Percentiles rank a stretch among this genome's conserved stretches.
phyloP scores from a whole-genome alignment of 1,140 invertebrate species.

The Drosophila bocqueti region DNA sequence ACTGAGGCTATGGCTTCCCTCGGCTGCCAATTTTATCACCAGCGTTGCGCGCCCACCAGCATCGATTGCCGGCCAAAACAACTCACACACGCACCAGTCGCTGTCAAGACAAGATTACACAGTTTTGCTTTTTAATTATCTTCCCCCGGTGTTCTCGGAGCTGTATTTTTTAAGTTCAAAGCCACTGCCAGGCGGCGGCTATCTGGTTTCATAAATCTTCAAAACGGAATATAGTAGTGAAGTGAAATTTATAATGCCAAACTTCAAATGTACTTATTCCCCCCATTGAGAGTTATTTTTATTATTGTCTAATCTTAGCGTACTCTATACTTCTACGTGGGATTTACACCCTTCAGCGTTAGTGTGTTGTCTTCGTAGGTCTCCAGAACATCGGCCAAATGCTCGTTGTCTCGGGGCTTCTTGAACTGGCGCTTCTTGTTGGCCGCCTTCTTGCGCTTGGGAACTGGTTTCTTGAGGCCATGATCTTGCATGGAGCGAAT shows the following conservation, averaged over 20 bases:
- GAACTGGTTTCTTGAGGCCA: constrained; percentile 90
- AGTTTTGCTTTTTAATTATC: constrained; percentile 67
- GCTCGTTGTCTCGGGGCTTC: constrained; percentile 94
- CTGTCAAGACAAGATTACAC: constrained; percentile 62
- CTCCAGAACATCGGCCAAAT: constrained; percentile 93
- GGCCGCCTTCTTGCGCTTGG: constrained; percentile 91
- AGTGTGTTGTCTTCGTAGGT: constrained; percentile 88
- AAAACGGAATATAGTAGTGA: constrained; percentile 15
- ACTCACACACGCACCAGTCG: not conserved
- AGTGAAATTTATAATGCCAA: constrained; percentile 23
- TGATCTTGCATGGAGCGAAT: constrained; percentile 95
- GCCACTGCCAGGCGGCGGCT: constrained; percentile 26
- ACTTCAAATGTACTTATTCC: constrained; percentile 6
- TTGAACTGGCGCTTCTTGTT: constrained; percentile 91
- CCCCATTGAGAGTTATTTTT: constrained; percentile 27
- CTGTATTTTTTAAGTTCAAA: constrained; percentile 66
- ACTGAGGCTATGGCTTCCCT: constrained; percentile 56
- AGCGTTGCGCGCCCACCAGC: constrained; percentile 1
- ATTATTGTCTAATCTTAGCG: constrained; percentile 29
- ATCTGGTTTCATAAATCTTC: constrained; percentile 56
- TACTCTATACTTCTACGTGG: constrained; percentile 52
- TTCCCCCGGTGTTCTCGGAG: constrained; percentile 33
- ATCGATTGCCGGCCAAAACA: constrained; percentile 45
- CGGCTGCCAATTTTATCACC: constrained; percentile 57
- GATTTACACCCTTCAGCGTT: constrained; percentile 79